Evolutionary conservation across 1,140 invertebrate genomes (phyloP).

Genomic region (Brachionus asplanchnoidis): DNA sequence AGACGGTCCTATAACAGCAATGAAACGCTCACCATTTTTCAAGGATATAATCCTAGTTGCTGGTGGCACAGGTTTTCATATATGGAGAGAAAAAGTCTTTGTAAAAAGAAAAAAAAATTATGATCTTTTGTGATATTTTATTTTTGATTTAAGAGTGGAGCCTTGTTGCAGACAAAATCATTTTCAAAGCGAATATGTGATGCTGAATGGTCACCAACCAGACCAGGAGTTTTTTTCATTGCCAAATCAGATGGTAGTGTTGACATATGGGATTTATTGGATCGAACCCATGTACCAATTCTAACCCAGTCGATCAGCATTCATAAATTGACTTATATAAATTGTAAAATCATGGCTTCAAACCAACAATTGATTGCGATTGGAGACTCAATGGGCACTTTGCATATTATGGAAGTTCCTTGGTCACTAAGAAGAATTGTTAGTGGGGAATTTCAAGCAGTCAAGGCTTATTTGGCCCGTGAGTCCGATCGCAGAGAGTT

Average conservation of each 20-base stretch:
- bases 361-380: slow-evolving; percentile 56
- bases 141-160: slow-evolving; percentile 49
- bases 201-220: slow-evolving; percentile 57
- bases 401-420: slow-evolving; percentile 57
- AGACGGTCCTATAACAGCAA: slow-evolving; percentile 55
- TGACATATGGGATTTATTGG: slow-evolving; percentile 59
- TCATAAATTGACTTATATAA: slow-evolving; percentile 50
- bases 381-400: slow-evolving; percentile 54
- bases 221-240: slow-evolving; percentile 58
- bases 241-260: slow-evolving; percentile 57
- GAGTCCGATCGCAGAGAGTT: slow-evolving; percentile 30
- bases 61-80: slow-evolving; percentile 57
- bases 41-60: slow-evolving; percentile 57
- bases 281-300: slow-evolving; percentile 57
- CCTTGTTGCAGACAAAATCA: slow-evolving; percentile 50
- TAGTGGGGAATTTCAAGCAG: slow-evolving; percentile 22
- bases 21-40: slow-evolving; percentile 58
- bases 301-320: slow-evolving; percentile 55
- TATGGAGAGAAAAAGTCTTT: slow-evolving; percentile 57
- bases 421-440: slow-evolving; percentile 46
- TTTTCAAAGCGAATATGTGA: slow-evolving; percentile 47
- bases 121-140: not conserved
- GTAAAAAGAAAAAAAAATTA: slow-evolving; percentile 46
- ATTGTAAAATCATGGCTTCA: slow-evolving; percentile 50
- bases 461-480: slow-evolving; percentile 8